Base-by-base conservation (phyloP, 1,140 invertebrate species). In the Sinonovacula constricta region DNA sequence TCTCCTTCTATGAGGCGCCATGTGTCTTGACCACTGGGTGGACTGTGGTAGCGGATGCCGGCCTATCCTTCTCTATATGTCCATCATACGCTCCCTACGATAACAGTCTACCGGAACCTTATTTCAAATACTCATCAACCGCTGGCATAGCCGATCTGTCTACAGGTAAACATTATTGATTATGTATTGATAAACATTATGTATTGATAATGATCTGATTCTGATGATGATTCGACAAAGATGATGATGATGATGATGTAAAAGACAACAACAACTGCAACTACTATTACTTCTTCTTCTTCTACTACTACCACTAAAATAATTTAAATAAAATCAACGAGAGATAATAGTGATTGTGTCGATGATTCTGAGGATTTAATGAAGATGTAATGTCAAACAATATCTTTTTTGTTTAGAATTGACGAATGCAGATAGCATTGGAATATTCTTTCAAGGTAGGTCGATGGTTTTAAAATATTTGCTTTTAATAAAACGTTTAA, bases 381-480 rank as follows among this genome's bases (percentile, higher is more conserved):
- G n/a, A n/a, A n/a, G n/a, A n/a, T n/a, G n/a, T n/a, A n/a, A n/a
- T n/a, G n/a, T n/a, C n/a, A n/a, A n/a, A n/a, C n/a, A n/a, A n/a
- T n/a, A n/a, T n/a, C n/a, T n/a, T 2, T 63, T 63, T n/a, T 12
- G 53, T 74, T 65, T 49, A 74, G 71, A 74, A 54, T 31, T 74
- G 24, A 60, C 63, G 15, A 49, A 59, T 2, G 71, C 71, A 34
- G 71, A 74, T 34, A 74, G 59, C 45, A 30, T 74, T 18, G 71
- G 34, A 15, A 63, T 74, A 31, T 74, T 74, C 30, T 74, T 74
- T 34, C 71, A 74, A 74, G 60, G 71, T 74, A 65, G 1, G 51
- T n/a, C n/a, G n/a, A n/a, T 45, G 34, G 24, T 4, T 63, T 59
- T 59, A 4, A 59, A 59, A 59, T 26, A 18, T 10, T 30, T 59